Evolutionary conservation across 2,797 vertebrate species (phyloP), one percentile per base, ranked within the genome.

Genomic region (Protosalanx chinensis): DNA sequence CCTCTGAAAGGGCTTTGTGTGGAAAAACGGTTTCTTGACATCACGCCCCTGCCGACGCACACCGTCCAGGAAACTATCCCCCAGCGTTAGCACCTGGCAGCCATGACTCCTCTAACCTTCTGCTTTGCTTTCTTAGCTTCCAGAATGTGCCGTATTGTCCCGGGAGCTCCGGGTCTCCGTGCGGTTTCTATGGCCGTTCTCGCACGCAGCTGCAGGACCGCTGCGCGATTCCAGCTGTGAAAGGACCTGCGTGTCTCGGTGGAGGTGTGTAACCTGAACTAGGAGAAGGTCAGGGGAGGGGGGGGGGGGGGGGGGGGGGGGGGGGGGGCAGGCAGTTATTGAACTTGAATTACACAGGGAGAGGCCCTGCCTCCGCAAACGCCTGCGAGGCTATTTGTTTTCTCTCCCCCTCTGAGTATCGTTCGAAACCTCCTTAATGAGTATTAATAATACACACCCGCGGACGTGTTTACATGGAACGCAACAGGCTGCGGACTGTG

Each of bases 261-360:
- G 80, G 85, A 85, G 77, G 83, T 76, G 83, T 82, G 90, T 87
- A 90, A 91, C 88, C 86, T 75, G 87, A 91, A 88, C 86, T 79
- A 73, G 78, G 81, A 82, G 49, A 70, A 83, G 89, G 88, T 90
- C 80, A 90, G 80, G 80, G 87, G 23, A 27, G 23, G 23, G 23
- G 23, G 23, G 23, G 23, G 23, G 23, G 23, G 23, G 23, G 23
- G 23, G 23, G 23, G 23, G 23, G 23, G n/a, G n/a, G n/a, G n/a
- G n/a, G n/a, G n/a, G n/a, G n/a, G n/a, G n/a, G n/a, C n/a, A n/a
- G 88, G 91, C 87, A 90, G 84, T 90, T 90, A 90, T 91, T 90
- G 88, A 90, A 90, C 90, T 90, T 88, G 85, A 90, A 89, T 90
- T 87, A 88, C 86, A 87, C 85, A 79, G 82, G 82, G 85, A 85